phyloP scores from a whole-genome alignment of 2,113 vertebrate genomes.

The Merops nubicus region DNA sequence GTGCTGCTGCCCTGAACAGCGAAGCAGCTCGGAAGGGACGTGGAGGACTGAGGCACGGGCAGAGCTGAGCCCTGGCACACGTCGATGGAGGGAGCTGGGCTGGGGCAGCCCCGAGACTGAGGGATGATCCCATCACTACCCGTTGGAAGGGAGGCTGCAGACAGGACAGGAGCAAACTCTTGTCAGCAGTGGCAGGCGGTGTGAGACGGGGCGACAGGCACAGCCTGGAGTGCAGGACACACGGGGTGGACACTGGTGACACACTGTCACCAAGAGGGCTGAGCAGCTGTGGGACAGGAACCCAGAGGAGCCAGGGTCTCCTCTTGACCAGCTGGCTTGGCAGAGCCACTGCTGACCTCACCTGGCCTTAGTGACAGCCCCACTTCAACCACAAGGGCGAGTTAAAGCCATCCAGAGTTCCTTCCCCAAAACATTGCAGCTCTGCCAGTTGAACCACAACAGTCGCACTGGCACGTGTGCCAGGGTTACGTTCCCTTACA shows the following conservation, averaged over 20 bases:
- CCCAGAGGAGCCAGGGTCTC: background rate
- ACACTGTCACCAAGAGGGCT: background rate
- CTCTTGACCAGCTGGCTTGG: background rate
- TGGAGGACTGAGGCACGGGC: background rate
- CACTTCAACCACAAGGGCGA: background rate
- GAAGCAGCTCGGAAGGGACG: background rate
- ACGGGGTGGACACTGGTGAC: background rate
- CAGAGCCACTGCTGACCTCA: background rate
- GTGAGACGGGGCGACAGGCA: background rate
- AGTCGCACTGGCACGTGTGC: rapidly evolving
- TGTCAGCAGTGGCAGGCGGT: background rate
- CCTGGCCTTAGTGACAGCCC: background rate
- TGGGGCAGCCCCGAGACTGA: background rate
- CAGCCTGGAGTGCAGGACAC: background rate
- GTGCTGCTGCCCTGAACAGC: background rate
- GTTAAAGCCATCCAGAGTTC: background rate
- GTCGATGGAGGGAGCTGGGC: background rate
- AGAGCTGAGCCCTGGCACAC: background rate
- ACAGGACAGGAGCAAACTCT: background rate
- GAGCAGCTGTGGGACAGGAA: background rate
- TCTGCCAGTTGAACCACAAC: background rate
- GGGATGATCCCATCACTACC: background rate
- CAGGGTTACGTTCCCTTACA: background rate
- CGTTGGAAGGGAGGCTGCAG: background rate
- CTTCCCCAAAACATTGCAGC: background rate